phyloP scores from a whole-genome alignment of 2,113 vertebrate species.

The Saguinus midas region DNA sequence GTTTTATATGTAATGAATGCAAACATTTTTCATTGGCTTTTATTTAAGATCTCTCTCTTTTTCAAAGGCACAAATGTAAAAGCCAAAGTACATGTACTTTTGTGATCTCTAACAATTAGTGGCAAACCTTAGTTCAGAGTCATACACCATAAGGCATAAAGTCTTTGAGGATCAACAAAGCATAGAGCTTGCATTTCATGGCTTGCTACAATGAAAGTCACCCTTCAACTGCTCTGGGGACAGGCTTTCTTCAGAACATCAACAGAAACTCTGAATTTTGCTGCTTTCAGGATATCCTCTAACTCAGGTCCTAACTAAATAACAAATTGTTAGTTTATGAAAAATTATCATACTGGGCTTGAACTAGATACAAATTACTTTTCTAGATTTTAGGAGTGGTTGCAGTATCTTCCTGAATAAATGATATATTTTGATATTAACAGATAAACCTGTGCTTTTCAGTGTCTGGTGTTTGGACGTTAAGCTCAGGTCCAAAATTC shows the following conservation, averaged over 20 bases:
- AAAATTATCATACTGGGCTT: not conserved
- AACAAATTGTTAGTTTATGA: not conserved
- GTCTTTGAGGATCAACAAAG: not conserved
- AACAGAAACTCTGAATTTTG: conserved; percentile 1
- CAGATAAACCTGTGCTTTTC: not conserved
- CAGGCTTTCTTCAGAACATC: not conserved
- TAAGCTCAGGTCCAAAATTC: not conserved
- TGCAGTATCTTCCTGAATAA: not conserved
- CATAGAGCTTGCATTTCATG: not conserved
- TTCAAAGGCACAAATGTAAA: not conserved
- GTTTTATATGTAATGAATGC: not conserved
- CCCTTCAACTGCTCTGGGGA: not conserved
- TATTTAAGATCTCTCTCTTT: not conserved
- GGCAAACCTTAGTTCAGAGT: not conserved
- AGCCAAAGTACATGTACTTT: not conserved
- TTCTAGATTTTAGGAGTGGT: not conserved
- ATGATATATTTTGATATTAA: not conserved
- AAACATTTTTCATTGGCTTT: not conserved
- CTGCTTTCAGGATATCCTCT: not conserved
- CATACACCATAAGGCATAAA: not conserved
- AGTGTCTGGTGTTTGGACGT: not conserved
- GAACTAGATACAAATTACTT: not conserved
- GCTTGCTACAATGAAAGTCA: not conserved
- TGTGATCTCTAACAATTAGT: not conserved
- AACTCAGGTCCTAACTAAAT: not conserved